Evolutionary conservation across 2,113 vertebrate species (phyloP), one percentile per base, ranked within the genome.

Genomic region (Eulemur macaco): DNA sequence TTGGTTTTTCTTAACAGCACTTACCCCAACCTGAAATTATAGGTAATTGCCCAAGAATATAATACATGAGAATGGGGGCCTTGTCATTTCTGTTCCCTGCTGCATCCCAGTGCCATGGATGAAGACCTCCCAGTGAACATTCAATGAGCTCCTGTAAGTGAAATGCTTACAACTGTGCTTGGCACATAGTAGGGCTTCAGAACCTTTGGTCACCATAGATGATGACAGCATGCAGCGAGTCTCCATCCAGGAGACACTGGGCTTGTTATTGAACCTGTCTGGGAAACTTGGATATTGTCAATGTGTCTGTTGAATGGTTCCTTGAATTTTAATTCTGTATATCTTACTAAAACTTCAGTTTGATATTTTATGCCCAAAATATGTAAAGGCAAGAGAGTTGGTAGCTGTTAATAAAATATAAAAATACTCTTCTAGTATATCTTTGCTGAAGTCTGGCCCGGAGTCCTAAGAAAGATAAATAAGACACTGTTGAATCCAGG

Each of bases 61-160:
- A 86, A 69, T 10, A 31, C 5, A 39, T 1, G 39, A 52, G 12
- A 77, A 56, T 74, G 11, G 17, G 3, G 45, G 52, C 13, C 37
- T 54, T 39, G 23, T 25, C 27, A 8, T 29, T 66, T 73, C 31
- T 47, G 27, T 42, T 42, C 50, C 50, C 31, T 47, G 14, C 27
- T 27, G 23, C 17, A 27, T 18, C 14, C 10, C 27, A 60, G 13
- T 4, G 39, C 23, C 4, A 12, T 14, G 29, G 17, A 12, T 23
- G 37, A 50, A n/a, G 39, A 71, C 5, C 17, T 39, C 17, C 11
- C 1, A 42, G 15, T 47, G 23, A 69, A 12, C 8, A 15, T 39
- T 34, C 42, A 39, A 25, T 2, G 37, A 83, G 2, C 8, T 86
- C 1, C 3, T n/a, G 23, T 0, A 11, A 13, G 1, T 27, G 6